A percentile compares a stretch with the other conserved stretches of the same genome.
These are phyloP conservation scores for Agrilus planipennis DNA, from an alignment of 1,140 invertebrate species.

Conservation along the genomic window DNA sequence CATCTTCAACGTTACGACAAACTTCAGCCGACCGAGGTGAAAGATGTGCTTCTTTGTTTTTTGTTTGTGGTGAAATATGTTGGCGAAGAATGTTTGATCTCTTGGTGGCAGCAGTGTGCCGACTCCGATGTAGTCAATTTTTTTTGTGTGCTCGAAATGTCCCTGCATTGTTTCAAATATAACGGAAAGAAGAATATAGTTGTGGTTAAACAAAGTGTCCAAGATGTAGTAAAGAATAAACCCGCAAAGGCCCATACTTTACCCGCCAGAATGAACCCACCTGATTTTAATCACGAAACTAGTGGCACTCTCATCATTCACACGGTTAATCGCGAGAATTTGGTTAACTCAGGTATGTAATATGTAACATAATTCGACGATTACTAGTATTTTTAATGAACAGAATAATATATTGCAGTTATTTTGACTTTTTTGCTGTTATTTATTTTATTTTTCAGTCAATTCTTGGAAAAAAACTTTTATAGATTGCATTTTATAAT, in stretches of 20 bases:
- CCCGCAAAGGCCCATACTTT: slow-evolving; percentile 58
- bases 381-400: too few relatives aligned
- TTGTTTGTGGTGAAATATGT: slow-evolving; percentile 84
- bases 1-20: slow-evolving; percentile 56
- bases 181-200: slow-evolving; percentile 59
- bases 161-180: slow-evolving; percentile 81
- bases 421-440: too few relatives aligned
- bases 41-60: slow-evolving; percentile 82
- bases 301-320: slow-evolving; percentile 42
- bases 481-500: too few relatives aligned
- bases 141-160: slow-evolving; percentile 69
- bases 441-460: slow-evolving; percentile 3
- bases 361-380: neutral
- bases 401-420: too few relatives aligned
- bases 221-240: slow-evolving; percentile 39
- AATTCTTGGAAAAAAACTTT: too few relatives aligned
- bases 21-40: slow-evolving; percentile 60
- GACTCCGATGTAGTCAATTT: slow-evolving; percentile 64
- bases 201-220: slow-evolving; percentile 22
- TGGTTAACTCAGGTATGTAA: slow-evolving; percentile 29
- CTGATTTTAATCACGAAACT: slow-evolving; percentile 42
- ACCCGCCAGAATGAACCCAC: slow-evolving; percentile 65
- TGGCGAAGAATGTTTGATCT: slow-evolving; percentile 74
- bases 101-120: slow-evolving; percentile 80
- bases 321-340: slow-evolving; percentile 41